Evolutionary conservation across 92 coral and sea anemone species (phyloP).

Genomic region (Epizoanthus rinbou): DNA sequence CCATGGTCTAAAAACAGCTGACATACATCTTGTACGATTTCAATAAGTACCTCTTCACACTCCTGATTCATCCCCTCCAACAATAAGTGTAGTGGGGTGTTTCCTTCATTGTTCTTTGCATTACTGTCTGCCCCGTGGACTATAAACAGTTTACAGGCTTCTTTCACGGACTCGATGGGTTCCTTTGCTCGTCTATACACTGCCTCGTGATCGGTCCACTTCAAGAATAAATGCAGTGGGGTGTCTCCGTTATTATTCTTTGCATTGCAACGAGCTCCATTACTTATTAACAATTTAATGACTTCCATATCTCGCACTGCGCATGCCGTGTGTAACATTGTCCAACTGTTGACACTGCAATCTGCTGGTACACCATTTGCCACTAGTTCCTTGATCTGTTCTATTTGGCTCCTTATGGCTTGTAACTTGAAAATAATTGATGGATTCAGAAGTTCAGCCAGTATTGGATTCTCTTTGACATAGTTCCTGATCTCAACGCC

Average conservation of each 20-base stretch:
- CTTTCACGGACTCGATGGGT: too few species aligned
- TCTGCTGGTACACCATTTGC: background rate
- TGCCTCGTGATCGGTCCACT: background rate
- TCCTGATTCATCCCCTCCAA: too few species aligned
- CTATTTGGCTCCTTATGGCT: background rate
- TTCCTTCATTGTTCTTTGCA: background rate
- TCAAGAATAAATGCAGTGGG: background rate
- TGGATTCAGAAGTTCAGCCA: background rate
- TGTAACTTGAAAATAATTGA: background rate
- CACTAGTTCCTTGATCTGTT: background rate
- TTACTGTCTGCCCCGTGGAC: background rate
- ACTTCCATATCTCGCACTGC: background rate
- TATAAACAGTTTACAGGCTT: background rate
- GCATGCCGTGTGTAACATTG: background rate
- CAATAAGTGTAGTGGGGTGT: background rate
- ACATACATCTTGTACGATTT: too few species aligned
- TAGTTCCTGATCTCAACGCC: constrained; percentile 6
- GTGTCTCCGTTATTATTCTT: background rate
- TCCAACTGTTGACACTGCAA: background rate
- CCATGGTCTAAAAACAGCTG: too few species aligned
- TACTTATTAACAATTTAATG: background rate
- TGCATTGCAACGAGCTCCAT: too few species aligned
- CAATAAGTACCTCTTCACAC: too few species aligned
- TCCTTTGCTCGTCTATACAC: too few species aligned
- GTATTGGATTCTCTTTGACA: background rate